Percentiles rank a stretch among this genome's conserved stretches.
Evolutionary conservation across 1,140 invertebrate species (phyloP).

Genomic region (Drosophila tsacasi): DNA sequence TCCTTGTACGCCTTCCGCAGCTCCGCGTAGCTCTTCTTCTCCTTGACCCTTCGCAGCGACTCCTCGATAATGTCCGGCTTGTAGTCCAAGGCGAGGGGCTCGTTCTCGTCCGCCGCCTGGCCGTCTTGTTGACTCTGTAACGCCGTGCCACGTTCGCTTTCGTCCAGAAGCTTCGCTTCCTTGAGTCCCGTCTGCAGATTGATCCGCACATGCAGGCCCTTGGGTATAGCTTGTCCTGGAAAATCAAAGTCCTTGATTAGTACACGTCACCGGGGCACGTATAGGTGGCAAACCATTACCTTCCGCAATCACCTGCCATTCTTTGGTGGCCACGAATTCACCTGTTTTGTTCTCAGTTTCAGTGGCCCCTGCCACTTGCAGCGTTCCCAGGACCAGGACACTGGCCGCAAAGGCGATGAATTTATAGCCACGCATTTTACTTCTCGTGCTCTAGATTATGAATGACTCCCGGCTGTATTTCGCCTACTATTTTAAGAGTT

Average conservation of each 20-base stretch:
- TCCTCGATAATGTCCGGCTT: constrained; percentile 66
- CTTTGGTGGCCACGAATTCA: constrained; percentile 87
- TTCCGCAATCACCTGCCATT: constrained; percentile 88
- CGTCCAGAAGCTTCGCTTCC: constrained; percentile 90
- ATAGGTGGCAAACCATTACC: constrained; percentile 80
- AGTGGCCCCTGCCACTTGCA: constrained; percentile 13
- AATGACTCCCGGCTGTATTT: constrained; percentile 6
- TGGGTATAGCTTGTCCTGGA: constrained; percentile 89
- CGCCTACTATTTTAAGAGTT: constrained; percentile 8
- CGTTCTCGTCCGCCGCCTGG: constrained; percentile 12
- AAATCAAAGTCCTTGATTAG: constrained; percentile 7
- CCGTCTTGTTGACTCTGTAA: constrained; percentile 44
- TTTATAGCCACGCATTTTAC: constrained; percentile 17
- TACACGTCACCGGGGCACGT: constrained; percentile 48
- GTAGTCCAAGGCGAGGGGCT: constrained; percentile 55
- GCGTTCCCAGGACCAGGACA: constrained; percentile 13
- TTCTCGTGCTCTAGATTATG: background rate
- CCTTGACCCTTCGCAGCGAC: constrained; percentile 78
- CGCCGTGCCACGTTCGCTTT: constrained; percentile 67
- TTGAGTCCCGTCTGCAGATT: constrained; percentile 90
- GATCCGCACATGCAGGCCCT: constrained; percentile 90
- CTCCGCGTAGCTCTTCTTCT: constrained; percentile 87
- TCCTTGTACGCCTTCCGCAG: constrained; percentile 88
- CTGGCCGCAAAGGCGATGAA: background rate
- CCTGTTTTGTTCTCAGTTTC: constrained; percentile 51